A percentile compares a stretch with the other conserved stretches of the same genome.
Evolutionary conservation across 2,113 vertebrate genomes (phyloP).

Genomic region (Mormyrus lacerda): DNA sequence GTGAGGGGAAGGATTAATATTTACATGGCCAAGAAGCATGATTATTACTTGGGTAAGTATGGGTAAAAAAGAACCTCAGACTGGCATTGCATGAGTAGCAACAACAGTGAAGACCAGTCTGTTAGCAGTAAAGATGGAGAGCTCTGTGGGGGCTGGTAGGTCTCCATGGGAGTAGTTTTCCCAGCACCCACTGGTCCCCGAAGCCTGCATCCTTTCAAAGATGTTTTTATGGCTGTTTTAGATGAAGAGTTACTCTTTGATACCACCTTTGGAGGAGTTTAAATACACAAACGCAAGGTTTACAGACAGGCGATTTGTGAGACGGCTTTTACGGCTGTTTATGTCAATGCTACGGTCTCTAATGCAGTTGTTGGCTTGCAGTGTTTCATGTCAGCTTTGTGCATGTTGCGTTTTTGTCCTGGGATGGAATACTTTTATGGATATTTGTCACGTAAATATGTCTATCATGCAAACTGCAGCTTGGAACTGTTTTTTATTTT

Average conservation of each 20-base stretch:
- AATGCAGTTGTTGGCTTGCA: conserved; percentile 55
- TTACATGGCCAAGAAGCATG: background rate
- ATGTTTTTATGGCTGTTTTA: conserved; percentile 42
- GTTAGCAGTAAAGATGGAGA: background rate
- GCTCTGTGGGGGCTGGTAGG: background rate
- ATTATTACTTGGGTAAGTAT: background rate
- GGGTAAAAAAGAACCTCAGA: background rate
- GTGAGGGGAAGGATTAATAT: background rate
- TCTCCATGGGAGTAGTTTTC: background rate
- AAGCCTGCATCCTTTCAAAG: conserved; percentile 10
- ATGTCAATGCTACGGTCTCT: conserved; percentile 47
- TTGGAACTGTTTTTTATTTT: background rate
- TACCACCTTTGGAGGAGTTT: conserved; percentile 43
- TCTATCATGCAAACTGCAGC: background rate
- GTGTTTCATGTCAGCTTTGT: background rate
- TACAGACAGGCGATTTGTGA: conserved; percentile 49
- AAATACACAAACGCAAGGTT: conserved; percentile 51
- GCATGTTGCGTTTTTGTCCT: background rate
- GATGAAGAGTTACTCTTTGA: conserved; percentile 43
- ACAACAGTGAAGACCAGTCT: background rate
- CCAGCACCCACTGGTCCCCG: conserved; percentile 3
- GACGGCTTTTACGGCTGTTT: conserved; percentile 63
- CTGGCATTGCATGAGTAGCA: background rate
- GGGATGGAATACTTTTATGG: conserved; percentile 8
- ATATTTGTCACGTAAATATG: conserved; percentile 4